Base-by-base conservation (phyloP, 2,888 invertebrate genomes). In the Palloptera scutellata region DNA sequence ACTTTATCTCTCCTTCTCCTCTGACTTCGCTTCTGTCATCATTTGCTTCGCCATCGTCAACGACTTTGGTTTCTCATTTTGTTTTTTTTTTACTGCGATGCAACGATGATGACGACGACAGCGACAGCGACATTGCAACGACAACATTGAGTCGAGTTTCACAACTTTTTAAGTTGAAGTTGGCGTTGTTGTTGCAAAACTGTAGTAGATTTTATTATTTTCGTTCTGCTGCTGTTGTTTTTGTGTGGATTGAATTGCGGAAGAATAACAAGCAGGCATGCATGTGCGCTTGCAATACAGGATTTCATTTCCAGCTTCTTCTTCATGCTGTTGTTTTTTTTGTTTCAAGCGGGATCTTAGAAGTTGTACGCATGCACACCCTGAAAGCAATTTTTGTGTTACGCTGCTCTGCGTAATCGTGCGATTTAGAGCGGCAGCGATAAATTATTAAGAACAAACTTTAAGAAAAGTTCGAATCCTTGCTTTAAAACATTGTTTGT, bases 221-320 rank as follows among this genome's bases (percentile, higher is more conserved):
- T 55, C 30, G 63, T 55, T 63, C 45, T 45, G 59, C 52, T 19
- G 43, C 42, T 15, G 51, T 45, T 40, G 8, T 41, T 5, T 57
- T 13, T 30, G 30, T 57, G 4, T 57, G 5, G 19, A 9, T 48
- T 15, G 17, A 53, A 77, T 78, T 78, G 77, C 78, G 78, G 78
- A 78, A 77, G 78, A 78, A 75, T 72, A 65, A 74, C 76, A 78
- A 53, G 73, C 73, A 73, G 75, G 67, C 72, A 67, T 55, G 43
- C 67, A 68, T 60, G 60, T 60, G 60, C 45, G 59, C 66, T 60
- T 60, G 41, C 4, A 43, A 63, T 4, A 20, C 63, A 19, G 43
- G 30, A 43, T 43, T 57, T 57, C 13, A 53, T 12, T 53, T 53
- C 1, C 30, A 4, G 30, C 30, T 30, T 30, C 30, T 30, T 6